Conservation (phyloP, 2,797 vertebrate species). For the Pogonophryne albipinna region DNA sequence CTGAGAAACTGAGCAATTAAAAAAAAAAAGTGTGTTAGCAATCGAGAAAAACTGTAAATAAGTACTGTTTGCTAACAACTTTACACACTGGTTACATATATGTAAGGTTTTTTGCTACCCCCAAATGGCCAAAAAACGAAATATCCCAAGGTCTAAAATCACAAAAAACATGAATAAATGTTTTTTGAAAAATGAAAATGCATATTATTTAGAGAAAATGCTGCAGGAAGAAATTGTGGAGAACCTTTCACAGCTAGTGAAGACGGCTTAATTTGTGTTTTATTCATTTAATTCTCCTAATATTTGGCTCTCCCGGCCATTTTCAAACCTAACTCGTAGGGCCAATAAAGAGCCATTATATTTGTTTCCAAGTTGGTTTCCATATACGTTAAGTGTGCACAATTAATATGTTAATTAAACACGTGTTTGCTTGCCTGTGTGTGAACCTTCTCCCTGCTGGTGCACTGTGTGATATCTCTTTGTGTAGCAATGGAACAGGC, state of each 20-base stretch:
- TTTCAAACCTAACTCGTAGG: conserved; percentile 20
- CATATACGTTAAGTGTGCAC: conserved; percentile 46
- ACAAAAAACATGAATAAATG: background rate
- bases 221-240: background rate
- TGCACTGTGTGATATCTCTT: conserved; percentile 65
- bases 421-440: conserved; percentile 30
- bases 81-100: background rate
- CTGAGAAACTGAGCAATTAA: no score
- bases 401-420: conserved; percentile 58
- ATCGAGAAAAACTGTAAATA: background rate
- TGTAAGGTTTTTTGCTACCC: background rate
- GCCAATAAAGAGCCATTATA: conserved; percentile 28
- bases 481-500: conserved; percentile 73
- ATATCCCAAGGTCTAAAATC: background rate
- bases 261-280: background rate
- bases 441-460: conserved; percentile 54
- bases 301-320: background rate
- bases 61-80: background rate
- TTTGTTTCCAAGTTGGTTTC: conserved; percentile 41
- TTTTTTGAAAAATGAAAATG: background rate
- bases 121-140: background rate
- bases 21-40: no score
- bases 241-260: no score
- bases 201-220: background rate
- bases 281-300: background rate